Conservation (phyloP, 2,888 invertebrate genomes). For the Melanophora roralis region DNA sequence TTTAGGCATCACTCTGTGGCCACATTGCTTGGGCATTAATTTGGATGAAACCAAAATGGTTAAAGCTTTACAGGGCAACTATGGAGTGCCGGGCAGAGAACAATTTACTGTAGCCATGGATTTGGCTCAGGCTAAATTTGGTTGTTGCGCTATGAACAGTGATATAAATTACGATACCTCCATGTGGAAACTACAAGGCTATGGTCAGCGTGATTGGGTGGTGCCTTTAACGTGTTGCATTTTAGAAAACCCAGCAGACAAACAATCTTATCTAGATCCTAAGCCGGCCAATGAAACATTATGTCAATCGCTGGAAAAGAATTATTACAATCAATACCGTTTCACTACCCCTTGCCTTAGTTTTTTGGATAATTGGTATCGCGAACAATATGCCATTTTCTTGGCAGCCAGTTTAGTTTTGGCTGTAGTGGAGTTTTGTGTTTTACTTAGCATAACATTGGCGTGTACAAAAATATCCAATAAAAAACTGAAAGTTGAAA, state of each 20-base stretch:
- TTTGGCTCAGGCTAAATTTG: constrained; percentile 84
- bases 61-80: constrained; percentile 85
- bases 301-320: constrained; percentile 80
- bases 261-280: constrained; percentile 85
- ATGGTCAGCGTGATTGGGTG: constrained; percentile 83
- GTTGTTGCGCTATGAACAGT: constrained; percentile 88
- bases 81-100: constrained; percentile 85
- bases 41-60: constrained; percentile 83
- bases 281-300: constrained; percentile 83
- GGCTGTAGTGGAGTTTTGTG: constrained; percentile 85
- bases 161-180: constrained; percentile 89
- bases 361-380: constrained; percentile 86
- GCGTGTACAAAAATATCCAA: constrained; percentile 82
- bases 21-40: constrained; percentile 85
- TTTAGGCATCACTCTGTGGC: constrained; percentile 85
- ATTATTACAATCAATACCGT: constrained; percentile 73
- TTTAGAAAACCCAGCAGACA: constrained; percentile 79
- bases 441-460: constrained; percentile 84
- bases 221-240: constrained; percentile 85
- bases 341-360: constrained; percentile 80
- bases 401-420: constrained; percentile 82
- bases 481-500: constrained; percentile 64
- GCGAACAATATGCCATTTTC: constrained; percentile 84
- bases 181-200: constrained; percentile 86
- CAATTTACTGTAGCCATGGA: constrained; percentile 88